A percentile compares a stretch with the other conserved stretches of the same genome.
These are phyloP conservation scores for Pachycephala philippinensis DNA, from an alignment of 2,113 vertebrate species.

Conservation along the genomic window DNA sequence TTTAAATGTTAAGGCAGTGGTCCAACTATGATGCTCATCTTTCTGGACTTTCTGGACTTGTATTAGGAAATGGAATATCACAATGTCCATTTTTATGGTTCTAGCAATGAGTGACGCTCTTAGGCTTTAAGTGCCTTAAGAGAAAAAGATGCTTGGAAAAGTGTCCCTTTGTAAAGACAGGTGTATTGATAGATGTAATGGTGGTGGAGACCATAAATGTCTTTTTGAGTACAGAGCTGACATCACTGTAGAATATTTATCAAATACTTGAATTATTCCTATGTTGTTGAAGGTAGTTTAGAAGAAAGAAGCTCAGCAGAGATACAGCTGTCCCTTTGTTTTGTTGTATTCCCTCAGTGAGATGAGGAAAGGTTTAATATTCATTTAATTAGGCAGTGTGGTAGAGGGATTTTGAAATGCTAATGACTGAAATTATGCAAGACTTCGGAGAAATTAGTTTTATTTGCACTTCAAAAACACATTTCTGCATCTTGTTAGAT, in stretches of 20 bases:
- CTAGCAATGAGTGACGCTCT: not conserved
- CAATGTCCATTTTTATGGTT: not conserved
- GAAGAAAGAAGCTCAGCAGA: conserved; percentile 27
- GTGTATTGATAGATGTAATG: not conserved
- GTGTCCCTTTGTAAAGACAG: not conserved
- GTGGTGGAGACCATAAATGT: not conserved
- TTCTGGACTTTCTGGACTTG: not conserved
- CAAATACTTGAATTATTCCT: conserved; percentile 47
- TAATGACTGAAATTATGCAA: conserved; percentile 50
- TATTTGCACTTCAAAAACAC: conserved; percentile 43
- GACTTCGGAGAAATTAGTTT: conserved; percentile 34
- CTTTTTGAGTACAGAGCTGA: not conserved
- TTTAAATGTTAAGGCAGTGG: not conserved
- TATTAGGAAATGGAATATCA: not conserved
- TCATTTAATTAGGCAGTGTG: conserved; percentile 49
- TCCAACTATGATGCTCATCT: not conserved
- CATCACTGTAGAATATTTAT: not conserved
- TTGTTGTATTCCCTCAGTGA: conserved; percentile 22
- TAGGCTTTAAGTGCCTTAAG: not conserved
- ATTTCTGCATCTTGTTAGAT: not conserved
- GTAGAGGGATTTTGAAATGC: conserved; percentile 55
- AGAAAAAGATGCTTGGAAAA: not conserved
- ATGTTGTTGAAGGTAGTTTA: conserved; percentile 8
- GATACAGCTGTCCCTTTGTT: conserved; percentile 62
- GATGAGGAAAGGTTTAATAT: conserved; percentile 58